phyloP scores from a whole-genome alignment of 2,888 invertebrate species.

The Mesorhabditis sp. region DNA sequence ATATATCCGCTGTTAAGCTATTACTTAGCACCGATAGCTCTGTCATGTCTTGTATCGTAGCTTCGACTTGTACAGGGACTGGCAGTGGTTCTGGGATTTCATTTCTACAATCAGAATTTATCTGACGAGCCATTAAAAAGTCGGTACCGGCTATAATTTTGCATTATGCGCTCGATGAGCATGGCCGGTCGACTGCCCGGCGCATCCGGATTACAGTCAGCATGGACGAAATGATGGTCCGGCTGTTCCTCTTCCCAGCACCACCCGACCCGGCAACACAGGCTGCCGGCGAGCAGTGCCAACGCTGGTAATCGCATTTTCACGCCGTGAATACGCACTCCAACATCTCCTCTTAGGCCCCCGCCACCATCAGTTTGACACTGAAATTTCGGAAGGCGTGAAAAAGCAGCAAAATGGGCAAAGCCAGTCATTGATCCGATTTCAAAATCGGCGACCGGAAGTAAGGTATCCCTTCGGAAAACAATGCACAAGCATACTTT shows the following conservation, averaged over 20 bases:
- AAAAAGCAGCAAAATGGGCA: too few relatives aligned
- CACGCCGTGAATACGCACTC: constrained; percentile 6
- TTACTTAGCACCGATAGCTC: constrained; percentile 53
- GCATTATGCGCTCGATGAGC: constrained; percentile 16
- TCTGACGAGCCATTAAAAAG: neutral
- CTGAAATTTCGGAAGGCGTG: too few relatives aligned
- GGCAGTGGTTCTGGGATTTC: constrained; percentile 33
- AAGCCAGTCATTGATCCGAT: too few relatives aligned
- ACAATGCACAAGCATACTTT: too few relatives aligned
- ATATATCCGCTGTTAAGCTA: constrained; percentile 53
- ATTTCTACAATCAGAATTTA: constrained; percentile 3
- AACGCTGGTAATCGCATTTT: neutral
- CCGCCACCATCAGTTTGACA: too few relatives aligned
- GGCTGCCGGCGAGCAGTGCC: neutral
- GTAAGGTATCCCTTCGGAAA: too few relatives aligned
- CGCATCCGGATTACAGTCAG: neutral
- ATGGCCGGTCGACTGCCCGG: constrained; percentile 8
- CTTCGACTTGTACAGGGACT: constrained; percentile 48
- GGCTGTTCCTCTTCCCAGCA: neutral
- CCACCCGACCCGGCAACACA: neutral
- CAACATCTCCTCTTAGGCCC: neutral
- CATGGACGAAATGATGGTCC: neutral
- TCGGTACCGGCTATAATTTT: constrained; percentile 14
- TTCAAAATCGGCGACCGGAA: too few relatives aligned
- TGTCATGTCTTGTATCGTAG: constrained; percentile 52